phyloP scores from a whole-genome alignment of 1,140 invertebrate species.

The Galleria mellonella region DNA sequence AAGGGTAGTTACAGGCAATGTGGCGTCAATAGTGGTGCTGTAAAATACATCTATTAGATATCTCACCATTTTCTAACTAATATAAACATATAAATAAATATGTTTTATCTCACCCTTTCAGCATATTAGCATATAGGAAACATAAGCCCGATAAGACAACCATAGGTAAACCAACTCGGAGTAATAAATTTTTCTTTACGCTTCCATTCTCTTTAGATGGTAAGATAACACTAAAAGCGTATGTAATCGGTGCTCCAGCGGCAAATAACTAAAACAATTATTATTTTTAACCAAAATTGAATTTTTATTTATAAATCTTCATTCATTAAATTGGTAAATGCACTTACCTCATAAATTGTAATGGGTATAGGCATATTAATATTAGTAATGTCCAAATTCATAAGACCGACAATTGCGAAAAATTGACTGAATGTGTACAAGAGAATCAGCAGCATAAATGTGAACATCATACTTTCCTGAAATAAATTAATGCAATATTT shows the following conservation, averaged over 20 bases:
- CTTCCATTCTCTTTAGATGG: conserved; percentile 43
- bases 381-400: conserved; percentile 60
- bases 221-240: conserved; percentile 50
- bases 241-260: conserved; percentile 56
- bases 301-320: neutral
- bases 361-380: conserved; percentile 60
- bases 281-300: neutral
- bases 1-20: conserved; percentile 77
- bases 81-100: no score
- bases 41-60: conserved; percentile 10
- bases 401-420: conserved; percentile 59
- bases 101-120: conserved; percentile 63
- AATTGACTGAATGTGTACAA: conserved; percentile 63
- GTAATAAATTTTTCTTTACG: conserved; percentile 44
- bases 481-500: conserved; percentile 17
- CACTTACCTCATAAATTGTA: conserved; percentile 58
- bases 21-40: conserved; percentile 67
- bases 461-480: conserved; percentile 68
- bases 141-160: conserved; percentile 48
- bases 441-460: conserved; percentile 52
- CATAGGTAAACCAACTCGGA: conserved; percentile 48
- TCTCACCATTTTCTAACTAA: no score
- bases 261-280: conserved; percentile 51
- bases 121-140: conserved; percentile 63
- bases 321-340: neutral